Evolutionary conservation across 2,113 vertebrate species (phyloP).

Genomic region (Shinisaurus crocodilurus): DNA sequence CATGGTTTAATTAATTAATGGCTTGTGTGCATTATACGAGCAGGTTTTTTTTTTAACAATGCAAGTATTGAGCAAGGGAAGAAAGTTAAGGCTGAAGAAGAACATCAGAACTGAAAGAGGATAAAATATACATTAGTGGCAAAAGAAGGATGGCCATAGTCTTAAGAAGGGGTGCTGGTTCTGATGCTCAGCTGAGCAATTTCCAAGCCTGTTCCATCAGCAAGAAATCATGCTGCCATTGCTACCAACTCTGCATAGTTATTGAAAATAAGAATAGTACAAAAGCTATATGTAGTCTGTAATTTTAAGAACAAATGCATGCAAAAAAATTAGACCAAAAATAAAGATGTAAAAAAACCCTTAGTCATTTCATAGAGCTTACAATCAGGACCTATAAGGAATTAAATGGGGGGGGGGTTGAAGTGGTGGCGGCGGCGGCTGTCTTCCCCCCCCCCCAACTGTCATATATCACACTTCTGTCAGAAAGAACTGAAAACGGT

Average conservation of each 20-base stretch:
- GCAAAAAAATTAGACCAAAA: not conserved
- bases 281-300: not conserved
- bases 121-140: not conserved
- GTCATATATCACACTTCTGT: constrained; percentile 49
- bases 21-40: not conserved
- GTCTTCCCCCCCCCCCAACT: constrained; percentile 41
- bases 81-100: not conserved
- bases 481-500: constrained; percentile 36
- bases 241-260: not conserved
- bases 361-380: not conserved
- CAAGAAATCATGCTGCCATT: not conserved
- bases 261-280: not conserved
- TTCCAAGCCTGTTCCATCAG: not conserved
- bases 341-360: not conserved
- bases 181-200: not conserved
- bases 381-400: constrained; percentile 47
- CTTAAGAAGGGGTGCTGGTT: not conserved
- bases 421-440: no score
- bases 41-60: not conserved
- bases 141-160: not conserved
- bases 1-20: not conserved
- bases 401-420: no score
- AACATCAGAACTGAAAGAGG: not conserved
- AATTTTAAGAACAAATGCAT: not conserved
- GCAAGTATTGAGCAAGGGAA: not conserved